Percentiles rank a stretch among this genome's conserved stretches.
Evolutionary conservation across 2,888 invertebrate genomes (phyloP).

Genomic region (Ophioninae sp.): DNA sequence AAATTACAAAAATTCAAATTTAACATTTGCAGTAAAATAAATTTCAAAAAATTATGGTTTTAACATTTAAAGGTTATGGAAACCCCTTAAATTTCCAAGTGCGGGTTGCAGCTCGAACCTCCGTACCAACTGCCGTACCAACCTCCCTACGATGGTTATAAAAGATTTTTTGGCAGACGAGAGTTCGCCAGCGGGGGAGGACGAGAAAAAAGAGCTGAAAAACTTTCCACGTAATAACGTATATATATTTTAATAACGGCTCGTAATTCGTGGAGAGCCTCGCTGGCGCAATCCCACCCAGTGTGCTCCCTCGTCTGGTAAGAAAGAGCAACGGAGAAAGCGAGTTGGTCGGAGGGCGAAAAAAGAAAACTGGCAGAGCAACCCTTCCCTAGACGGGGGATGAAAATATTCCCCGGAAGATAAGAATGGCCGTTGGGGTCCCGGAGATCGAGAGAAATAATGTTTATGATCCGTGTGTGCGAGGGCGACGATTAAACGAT

Average conservation of each 20-base stretch:
- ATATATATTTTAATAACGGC: constrained; percentile 55
- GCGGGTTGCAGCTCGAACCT: too few species aligned
- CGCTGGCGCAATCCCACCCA: constrained; percentile 44
- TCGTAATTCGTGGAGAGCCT: constrained; percentile 56
- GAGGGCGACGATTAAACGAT: constrained; percentile 26
- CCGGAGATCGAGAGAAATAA: background rate
- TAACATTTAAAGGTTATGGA: too few species aligned
- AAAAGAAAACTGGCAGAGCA: constrained; percentile 1
- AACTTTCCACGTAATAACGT: constrained; percentile 58
- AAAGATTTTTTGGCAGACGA: constrained; percentile 58
- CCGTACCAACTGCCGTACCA: background rate
- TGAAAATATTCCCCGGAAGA: constrained; percentile 24
- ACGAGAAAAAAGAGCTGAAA: constrained; percentile 32
- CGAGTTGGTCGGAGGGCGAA: background rate
- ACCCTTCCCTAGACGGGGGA: constrained; percentile 5
- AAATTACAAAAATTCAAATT: too few species aligned
- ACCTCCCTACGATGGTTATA: constrained; percentile 32
- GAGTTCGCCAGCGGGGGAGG: constrained; percentile 1
- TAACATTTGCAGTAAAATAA: too few species aligned
- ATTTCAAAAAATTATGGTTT: too few species aligned
- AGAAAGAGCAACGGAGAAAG: background rate
- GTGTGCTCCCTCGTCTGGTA: constrained; percentile 20
- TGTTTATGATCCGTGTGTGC: background rate
- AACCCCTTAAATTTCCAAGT: too few species aligned
- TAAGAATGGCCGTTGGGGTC: background rate